Base-by-base conservation (phyloP, 2,888 invertebrate species). In the Holacanthella duospinosa region DNA sequence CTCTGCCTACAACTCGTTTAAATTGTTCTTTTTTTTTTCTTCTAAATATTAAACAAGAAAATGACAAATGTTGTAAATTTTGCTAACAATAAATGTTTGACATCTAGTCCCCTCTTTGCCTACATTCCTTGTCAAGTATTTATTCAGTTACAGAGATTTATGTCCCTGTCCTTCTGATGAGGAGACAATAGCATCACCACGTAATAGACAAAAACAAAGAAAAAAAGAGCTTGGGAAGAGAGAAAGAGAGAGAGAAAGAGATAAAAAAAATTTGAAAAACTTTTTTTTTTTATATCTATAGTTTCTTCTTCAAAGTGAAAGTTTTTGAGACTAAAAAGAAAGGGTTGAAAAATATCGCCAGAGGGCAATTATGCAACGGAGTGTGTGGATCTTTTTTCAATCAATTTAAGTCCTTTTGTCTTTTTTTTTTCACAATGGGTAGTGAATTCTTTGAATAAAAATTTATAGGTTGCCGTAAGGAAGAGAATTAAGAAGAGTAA, bases 351-450 rank as follows among this genome's bases (percentile, higher is more conserved):
- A 36, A 48, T 9, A 16, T 21, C 12, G 48, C 48, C 48, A 16
- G 19, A 4, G 21, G 48, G 48, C 4, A 48, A 48, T 48, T 48
- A 48, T 9, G 48, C 48, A 48, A 21, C 21, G 48, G 21, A 48
- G 19, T 21, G 4, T 21, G 19, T 48, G 21, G n/a, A 9, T 48
- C 48, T 48, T 36, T 21, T 48, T 21, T 48, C 48, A 48, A 48
- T 48, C 48, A 48, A 48, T 48, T 48, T 48, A 48, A 48, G 21
- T 21, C 21, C 48, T 21, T 48, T 48, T 48, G 48, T 48, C 48
- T 48, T 48, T 21, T 21, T 48, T 21, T 48, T 9, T 21, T 21
- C 19, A 16, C 48, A 12, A 16, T 36, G 36, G 36, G 21, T 21
- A 48, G 12, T n/a, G 48, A 48, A 48, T n/a, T n/a, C n/a, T n/a